Base-by-base conservation (phyloP, 1,140 invertebrate species). In the Megalopta genalis region DNA sequence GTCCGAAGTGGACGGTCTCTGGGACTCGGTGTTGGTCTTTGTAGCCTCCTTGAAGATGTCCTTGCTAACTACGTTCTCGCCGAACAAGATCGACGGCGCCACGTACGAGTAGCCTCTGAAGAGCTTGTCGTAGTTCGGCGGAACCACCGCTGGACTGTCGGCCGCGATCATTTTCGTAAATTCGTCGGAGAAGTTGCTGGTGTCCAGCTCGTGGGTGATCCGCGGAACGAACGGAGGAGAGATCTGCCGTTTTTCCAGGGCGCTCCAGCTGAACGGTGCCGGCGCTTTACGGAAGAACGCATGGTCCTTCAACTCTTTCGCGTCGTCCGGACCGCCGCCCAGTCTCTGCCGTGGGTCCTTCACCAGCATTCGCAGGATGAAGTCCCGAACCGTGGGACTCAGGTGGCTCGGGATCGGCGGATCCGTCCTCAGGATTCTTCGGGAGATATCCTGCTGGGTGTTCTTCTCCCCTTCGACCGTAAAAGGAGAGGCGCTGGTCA, bases 401-500 rank as follows among this genome's bases (percentile, higher is more conserved):
- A 97, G 93, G 59, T 94, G 91, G 60, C 95, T 95, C 2, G 98
- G 98, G 77, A 98, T 97, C 23, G 97, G 96, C 27, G 98, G 98
- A 64, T 96, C 95, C 60, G 95, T 97, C 87, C 95, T 96, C 52
- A 99, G 93, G 85, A 99, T 99, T 64, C 98, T 94, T 88, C 95
- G 96, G 21, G 98, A 98, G 84, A 99, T 99, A 91, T 99, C 98
- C 84, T 97, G 96, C 90, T 99, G 98, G 9, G 96, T 96, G 91
- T 99, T 99, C 88, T 95, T 96, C 89, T 98, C 97, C 39, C 98
- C 97, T 83, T 99, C 97, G 1, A 98, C 96, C 9, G 98, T 99
- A 91, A 99, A 99, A n/a, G 98, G 98, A 0, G 98, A 99, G 5
- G 97, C 97, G 32, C 98, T 98, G 2, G 98, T 99, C n/a, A 99